Base-by-base conservation (phyloP, 2,113 vertebrate genomes). In the Pontoporia blainvillei region DNA sequence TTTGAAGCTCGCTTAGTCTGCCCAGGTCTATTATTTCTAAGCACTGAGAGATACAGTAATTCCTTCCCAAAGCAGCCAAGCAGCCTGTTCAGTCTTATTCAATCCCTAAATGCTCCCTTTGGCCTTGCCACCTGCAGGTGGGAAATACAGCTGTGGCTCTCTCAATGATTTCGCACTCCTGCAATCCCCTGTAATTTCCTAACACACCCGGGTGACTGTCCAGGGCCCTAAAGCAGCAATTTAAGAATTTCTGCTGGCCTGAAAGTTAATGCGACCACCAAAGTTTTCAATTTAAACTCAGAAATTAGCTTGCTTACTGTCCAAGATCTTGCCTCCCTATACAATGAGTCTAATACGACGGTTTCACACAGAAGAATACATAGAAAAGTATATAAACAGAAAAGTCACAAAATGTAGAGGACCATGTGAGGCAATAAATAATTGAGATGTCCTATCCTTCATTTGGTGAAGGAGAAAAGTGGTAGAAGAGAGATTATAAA, bases 191-290 rank as follows among this genome's bases (percentile, higher is more conserved):
- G 9, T 93, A 86, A 97, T 96, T 96, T 88, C 91, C 86, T 89
- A 79, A 96, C 91, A 96, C 59, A 92, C 31, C 46, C 29, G 23
- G 96, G 94, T 81, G 78, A 96, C 89, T 69, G 94, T 62, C 13
- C 69, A 92, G 78, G 31, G 75, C 46, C 76, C 83, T 84, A 61
- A 96, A 93, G 76, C 91, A 96, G 92, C 91, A 95, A 96, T 95
- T 81, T 95, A 97, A 95, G 91, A 94, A 96, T 94, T 96, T 96
- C 83, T 97, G n/a, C 82, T 93, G 86, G 84, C 71, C 91, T 95
- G 44, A 72, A 96, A 96, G 66, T 94, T 95, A 94, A 95, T 57
- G 67, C 83, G 95, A 93, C 59, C 86, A 91, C 86, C 75, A 62
- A 95, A 94, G 86, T 96, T 92, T 94, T 88, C 95, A 85, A 93